Evolutionary conservation across 2,113 vertebrate species (phyloP).

Genomic region (Thamnaconus septentrionalis): DNA sequence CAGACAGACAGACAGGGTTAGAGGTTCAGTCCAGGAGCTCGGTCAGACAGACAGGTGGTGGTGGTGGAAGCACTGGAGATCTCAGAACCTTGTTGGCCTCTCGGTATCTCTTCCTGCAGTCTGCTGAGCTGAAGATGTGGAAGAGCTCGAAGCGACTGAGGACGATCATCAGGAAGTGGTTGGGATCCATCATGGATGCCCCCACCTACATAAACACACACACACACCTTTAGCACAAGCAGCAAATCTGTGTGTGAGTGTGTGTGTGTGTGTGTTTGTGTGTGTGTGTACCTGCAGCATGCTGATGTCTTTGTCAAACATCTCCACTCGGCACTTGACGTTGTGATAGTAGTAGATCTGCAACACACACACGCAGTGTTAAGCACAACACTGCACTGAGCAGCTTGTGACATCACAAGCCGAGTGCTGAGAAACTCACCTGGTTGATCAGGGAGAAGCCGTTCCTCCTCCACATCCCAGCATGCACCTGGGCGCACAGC

Average conservation of each 20-base stretch:
- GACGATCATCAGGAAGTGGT: slow-evolving; percentile 97
- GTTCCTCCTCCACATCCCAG: slow-evolving; percentile 98
- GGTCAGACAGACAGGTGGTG: too few species aligned
- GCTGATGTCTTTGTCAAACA: slow-evolving; percentile 97
- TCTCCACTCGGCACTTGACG: slow-evolving; percentile 96
- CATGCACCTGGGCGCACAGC: slow-evolving; percentile 96
- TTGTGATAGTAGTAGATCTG: slow-evolving; percentile 99
- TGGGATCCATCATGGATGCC: slow-evolving; percentile 99
- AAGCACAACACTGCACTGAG: neutral
- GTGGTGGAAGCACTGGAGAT: too few species aligned
- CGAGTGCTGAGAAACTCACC: slow-evolving; percentile 69
- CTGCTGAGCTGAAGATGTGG: slow-evolving; percentile 90
- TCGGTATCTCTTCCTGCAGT: slow-evolving; percentile 91
- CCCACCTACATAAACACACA: slow-evolving; percentile 77
- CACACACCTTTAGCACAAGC: neutral
- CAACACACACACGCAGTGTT: slow-evolving; percentile 19
- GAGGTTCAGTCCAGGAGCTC: too few species aligned
- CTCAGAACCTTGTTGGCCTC: slow-evolving; percentile 85
- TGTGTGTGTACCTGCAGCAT: slow-evolving; percentile 70
- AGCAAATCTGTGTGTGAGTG: neutral
- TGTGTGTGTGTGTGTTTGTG: too few species aligned
- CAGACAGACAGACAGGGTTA: too few species aligned
- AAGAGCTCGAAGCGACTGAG: slow-evolving; percentile 95
- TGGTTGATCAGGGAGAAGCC: slow-evolving; percentile 98
- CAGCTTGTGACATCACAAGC: neutral